Base-by-base conservation (phyloP, 2,797 vertebrate species). In the Sebastes iracundus region DNA sequence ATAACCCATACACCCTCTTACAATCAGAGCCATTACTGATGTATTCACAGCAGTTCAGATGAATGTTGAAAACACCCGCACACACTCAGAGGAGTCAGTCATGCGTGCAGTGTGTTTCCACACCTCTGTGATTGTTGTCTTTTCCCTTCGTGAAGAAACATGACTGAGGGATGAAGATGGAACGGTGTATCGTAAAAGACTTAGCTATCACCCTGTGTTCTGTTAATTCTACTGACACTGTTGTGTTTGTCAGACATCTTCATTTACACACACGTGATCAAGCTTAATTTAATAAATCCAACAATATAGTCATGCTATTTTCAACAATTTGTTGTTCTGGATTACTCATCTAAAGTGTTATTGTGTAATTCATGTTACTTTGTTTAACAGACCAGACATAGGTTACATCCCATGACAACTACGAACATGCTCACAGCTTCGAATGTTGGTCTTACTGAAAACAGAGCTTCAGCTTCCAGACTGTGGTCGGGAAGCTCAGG, bases 121-220 rank as follows among this genome's bases (percentile, higher is more conserved):
- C 84, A 84, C 80, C 74, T 91, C 27, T 79, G 58, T 27, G 25
- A 79, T 70, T 85, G 83, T 88, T 89, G 76, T 85, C 84, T 86
- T 87, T 85, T 63, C 60, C 20, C 25, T 56, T 79, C n/a, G 20
- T 78, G 69, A 86, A 80, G 71, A 77, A 86, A 72, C 79, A 73
- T 42, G 77, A 58, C 20, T 42, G 25, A 69, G 68, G 83, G 88
- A 83, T 79, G 71, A 87, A 60, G 56, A 79, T 58, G 73, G 55
- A 30, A 58, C 10, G 0, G 20, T 14, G 65, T 10, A 71, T 59
- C 25, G 60, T 42, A 42, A 42, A 42, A 16, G 38, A 16, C 38
- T 4, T 4, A 16, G 16, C 53, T 8, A 58, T 42, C 64, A 68
- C 35, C 28, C 56, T 20, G 20, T 22, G 30, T 33, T 82, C 14